Conservation (phyloP, 92 coral and sea anemone genomes). For the Desmophyllum pertusum region DNA sequence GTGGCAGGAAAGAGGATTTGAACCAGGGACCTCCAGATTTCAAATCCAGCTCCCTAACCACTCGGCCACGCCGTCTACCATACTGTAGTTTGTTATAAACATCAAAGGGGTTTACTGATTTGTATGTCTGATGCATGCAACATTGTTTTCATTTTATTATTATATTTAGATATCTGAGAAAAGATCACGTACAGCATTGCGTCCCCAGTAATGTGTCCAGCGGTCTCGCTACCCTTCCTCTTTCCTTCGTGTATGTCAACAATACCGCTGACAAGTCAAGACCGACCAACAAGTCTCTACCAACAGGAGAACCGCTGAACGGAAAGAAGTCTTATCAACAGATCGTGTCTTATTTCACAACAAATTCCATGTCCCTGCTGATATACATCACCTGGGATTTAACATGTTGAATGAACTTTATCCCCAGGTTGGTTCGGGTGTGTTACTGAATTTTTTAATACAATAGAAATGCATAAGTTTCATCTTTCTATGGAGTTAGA, state of each 20-base stretch:
- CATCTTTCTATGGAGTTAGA: no score
- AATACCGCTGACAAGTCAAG: slow-evolving; percentile 65
- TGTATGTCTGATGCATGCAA: no score
- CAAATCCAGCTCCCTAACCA: no score
- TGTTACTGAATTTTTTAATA: neutral
- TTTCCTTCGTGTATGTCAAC: slow-evolving; percentile 74
- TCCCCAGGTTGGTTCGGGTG: slow-evolving; percentile 74
- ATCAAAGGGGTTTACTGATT: no score
- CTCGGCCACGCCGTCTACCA: no score
- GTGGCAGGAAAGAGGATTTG: no score
- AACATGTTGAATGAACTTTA: slow-evolving; percentile 67
- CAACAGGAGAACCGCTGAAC: slow-evolving; percentile 79
- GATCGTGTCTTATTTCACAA: slow-evolving; percentile 78
- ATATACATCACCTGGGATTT: slow-evolving; percentile 74
- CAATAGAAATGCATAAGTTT: neutral
- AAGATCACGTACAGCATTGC: slow-evolving; percentile 78
- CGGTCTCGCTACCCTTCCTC: slow-evolving; percentile 84
- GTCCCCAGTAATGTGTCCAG: slow-evolving; percentile 86
- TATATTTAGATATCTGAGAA: slow-evolving; percentile 67
- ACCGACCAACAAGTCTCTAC: slow-evolving; percentile 79
- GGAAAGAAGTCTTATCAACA: slow-evolving; percentile 70
- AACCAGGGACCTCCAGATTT: no score
- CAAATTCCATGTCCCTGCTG: slow-evolving; percentile 76
- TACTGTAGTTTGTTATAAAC: no score
- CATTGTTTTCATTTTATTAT: neutral